Percentiles rank a stretch among this genome's conserved stretches.
Conservation (phyloP, 2,113 vertebrate genomes). For the Craseonycteris thonglongyai region DNA sequence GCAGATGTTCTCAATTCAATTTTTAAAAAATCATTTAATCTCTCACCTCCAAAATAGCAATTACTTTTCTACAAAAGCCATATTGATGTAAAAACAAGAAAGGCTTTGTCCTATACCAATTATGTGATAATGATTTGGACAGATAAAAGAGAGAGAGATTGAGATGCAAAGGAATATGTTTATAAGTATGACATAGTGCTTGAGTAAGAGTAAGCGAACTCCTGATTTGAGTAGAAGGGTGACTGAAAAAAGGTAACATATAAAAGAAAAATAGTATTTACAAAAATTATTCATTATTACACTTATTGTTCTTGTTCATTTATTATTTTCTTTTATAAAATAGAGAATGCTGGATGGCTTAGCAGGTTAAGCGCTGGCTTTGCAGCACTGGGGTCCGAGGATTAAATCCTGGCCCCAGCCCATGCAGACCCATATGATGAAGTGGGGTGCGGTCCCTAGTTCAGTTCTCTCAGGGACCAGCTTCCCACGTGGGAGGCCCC, state of each 20-base stretch:
- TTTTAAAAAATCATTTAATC: neutral
- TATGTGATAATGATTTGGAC: neutral
- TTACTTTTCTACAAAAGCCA: neutral
- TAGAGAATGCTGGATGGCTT: no score
- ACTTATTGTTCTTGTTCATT: neutral
- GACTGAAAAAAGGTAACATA: neutral
- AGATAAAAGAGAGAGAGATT: neutral
- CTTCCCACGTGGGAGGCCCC: no score
- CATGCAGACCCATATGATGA: no score
- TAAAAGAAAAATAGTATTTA: neutral
- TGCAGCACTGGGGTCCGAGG: no score
- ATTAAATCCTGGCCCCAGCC: no score
- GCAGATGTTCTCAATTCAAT: neutral
- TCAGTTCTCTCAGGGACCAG: no score
- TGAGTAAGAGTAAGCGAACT: neutral
- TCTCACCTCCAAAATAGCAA: neutral
- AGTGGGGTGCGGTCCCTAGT: no score
- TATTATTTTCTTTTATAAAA: neutral
- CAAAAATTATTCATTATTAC: neutral
- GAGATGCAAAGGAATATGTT: neutral
- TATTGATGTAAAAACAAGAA: neutral
- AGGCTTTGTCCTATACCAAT: neutral
- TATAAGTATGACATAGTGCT: neutral
- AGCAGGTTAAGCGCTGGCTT: no score
- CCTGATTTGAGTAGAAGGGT: neutral